Evolutionary conservation across 1,140 invertebrate species (phyloP).

Genomic region (Whitmania pigra): DNA sequence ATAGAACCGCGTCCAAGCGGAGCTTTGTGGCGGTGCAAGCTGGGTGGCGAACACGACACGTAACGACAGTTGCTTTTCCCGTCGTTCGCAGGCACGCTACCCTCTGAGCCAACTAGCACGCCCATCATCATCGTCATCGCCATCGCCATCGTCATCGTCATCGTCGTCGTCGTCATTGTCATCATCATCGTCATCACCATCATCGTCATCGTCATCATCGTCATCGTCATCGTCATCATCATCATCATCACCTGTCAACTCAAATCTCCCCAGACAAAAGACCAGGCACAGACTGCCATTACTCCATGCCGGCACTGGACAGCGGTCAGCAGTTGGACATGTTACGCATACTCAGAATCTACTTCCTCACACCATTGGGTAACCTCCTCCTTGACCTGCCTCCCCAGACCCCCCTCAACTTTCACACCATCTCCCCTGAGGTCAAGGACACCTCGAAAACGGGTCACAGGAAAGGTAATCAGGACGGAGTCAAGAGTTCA

Average conservation of each 20-base stretch:
- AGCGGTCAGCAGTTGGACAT: conserved; percentile 10
- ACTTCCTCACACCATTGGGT: conserved; percentile 11
- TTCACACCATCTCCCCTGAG: conserved; percentile 20
- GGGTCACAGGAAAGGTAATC: no score
- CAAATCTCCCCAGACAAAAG: neutral
- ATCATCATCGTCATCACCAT: conserved; percentile 7
- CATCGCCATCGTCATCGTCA: neutral
- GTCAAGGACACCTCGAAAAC: no score
- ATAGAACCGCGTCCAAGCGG: no score
- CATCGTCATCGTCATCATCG: neutral
- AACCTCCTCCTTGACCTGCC: conserved; percentile 13
- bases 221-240: neutral
- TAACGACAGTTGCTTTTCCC: no score
- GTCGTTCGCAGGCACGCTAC: no score
- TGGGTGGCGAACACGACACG: no score
- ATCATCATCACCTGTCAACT: neutral
- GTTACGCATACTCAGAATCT: conserved; percentile 20
- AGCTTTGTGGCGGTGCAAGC: no score
- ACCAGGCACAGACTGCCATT: neutral
- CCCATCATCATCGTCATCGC: neutral
- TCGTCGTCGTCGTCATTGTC: neutral
- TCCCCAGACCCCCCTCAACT: conserved; percentile 12
- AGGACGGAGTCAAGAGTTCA: neutral
- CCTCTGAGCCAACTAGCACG: no score
- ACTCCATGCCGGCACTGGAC: neutral